Percentiles rank a stretch among this genome's conserved stretches.
Conservation (phyloP, 2,888 invertebrate species). For the Elegia similella region DNA sequence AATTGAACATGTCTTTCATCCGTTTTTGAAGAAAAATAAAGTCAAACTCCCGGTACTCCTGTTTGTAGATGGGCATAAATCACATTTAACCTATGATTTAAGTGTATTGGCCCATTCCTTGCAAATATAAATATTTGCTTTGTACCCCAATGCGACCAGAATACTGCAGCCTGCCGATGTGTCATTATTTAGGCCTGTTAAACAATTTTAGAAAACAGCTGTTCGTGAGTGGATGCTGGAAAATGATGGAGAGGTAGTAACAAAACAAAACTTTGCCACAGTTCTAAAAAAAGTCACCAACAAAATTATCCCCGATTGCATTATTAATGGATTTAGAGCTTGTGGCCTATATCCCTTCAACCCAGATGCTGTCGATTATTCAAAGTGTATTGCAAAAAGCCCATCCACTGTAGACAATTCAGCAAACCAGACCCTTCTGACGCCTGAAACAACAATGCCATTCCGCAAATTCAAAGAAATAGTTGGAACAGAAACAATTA, state of each 20-base stretch:
- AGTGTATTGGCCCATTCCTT: neutral
- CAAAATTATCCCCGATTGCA: neutral
- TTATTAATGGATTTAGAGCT: neutral
- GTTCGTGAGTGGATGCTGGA: conserved; percentile 9
- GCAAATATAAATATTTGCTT: neutral
- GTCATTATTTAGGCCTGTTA: conserved; percentile 6
- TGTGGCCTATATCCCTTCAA: neutral
- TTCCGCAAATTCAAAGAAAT: conserved; percentile 2
- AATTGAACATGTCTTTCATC: neutral
- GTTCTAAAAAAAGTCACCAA: conserved; percentile 4
- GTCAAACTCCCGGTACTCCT: neutral
- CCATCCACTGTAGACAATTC: neutral
- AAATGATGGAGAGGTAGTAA: conserved; percentile 13
- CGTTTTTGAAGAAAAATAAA: neutral
- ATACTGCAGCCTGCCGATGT: neutral
- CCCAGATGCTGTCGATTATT: conserved; percentile 6
- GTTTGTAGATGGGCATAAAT: neutral
- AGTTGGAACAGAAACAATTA: conserved; percentile 6
- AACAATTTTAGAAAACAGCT: conserved; percentile 13
- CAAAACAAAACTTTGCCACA: conserved; percentile 17
- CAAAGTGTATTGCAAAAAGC: conserved; percentile 1
- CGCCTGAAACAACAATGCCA: conserved; percentile 3
- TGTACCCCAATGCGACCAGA: neutral
- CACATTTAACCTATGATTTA: neutral
- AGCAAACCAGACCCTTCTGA: neutral